Conservation (phyloP, 1,140 invertebrate species). For the Olivierus martensii region DNA sequence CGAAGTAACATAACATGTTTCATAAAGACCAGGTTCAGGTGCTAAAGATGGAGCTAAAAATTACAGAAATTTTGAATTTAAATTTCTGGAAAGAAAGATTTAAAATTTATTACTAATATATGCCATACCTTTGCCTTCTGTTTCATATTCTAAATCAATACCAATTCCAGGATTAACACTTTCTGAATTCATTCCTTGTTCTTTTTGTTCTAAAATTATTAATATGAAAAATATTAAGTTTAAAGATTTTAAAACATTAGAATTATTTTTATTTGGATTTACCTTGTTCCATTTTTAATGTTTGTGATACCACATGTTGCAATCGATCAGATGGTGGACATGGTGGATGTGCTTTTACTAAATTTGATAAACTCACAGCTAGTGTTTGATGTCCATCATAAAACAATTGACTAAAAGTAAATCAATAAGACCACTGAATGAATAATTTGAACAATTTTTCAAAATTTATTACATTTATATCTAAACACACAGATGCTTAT, state of each 20-base stretch:
- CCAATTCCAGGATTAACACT: slow-evolving; percentile 44
- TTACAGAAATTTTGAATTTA: not conserved
- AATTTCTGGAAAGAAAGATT: not conserved
- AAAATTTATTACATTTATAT: too few relatives aligned
- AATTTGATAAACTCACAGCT: slow-evolving; percentile 62
- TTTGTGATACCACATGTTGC: slow-evolving; percentile 68
- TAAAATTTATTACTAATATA: not conserved
- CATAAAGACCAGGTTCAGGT: slow-evolving; percentile 87
- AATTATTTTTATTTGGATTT: slow-evolving; percentile 4
- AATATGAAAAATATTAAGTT: not conserved
- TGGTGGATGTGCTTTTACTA: slow-evolving; percentile 72
- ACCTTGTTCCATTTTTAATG: slow-evolving; percentile 70
- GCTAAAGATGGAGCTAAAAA: slow-evolving; percentile 54
- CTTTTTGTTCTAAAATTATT: slow-evolving; percentile 10
- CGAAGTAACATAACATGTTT: slow-evolving; percentile 96
- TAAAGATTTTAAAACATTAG: too few relatives aligned
- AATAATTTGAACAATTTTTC: too few relatives aligned
- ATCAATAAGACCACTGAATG: too few relatives aligned
- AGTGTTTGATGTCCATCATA: slow-evolving; percentile 87
- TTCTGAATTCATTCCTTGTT: slow-evolving; percentile 14
- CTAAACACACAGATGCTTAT: too few relatives aligned
- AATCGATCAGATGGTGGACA: slow-evolving; percentile 91
- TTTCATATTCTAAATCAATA: slow-evolving; percentile 83
- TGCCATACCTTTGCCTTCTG: slow-evolving; percentile 44
- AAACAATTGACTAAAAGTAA: slow-evolving; percentile 45